Base-by-base conservation (phyloP, 2,113 vertebrate genomes). In the Apteryx owenii region DNA sequence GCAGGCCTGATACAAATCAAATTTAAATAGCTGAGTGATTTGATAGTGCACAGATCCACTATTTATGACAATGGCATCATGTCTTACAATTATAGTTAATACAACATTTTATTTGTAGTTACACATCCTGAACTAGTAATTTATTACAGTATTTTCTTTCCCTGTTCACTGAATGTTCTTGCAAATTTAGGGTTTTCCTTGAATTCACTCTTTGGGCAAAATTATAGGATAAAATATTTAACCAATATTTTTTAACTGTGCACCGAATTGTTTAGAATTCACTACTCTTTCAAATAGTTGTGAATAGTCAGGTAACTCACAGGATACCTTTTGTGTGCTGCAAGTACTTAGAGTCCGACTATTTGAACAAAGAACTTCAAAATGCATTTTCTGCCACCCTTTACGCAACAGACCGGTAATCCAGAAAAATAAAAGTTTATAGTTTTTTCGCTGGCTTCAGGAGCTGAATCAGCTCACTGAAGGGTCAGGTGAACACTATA, bases 231-330 rank as follows among this genome's bases (percentile, higher is more conserved):
- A 48, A 85, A 73, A 73, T 42, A 51, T 58, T 28, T 69, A 56
- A 73, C 9, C 3, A 3, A 40, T 68, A 46, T 13, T 51, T 88
- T 66, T 77, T 46, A 54, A 22, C 38, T 42, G 3, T 28, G 31
- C n/a, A 50, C 31, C 36, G 22, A 33, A 14, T 16, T 53, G 28
- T 80, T 31, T 3, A 22, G 28, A 51, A 58, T 81, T 68, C 14
- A 25, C 13, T 51, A 4, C n/a, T 65, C 3, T 0, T 44, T 42
- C 56, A 36, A 54, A 58, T 42, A 58, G 23, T 38, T 21, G 31
- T 46, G 76, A 53, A n/a, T 28, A 0, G 2, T 10, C 42, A 56
- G 36, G 26, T 40, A 68, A 62, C 16, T 62, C 2, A 0, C 1
- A 2, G 33, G 33, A 33, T 60, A 48, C 29, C 56, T 62, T 31